A percentile compares a stretch with the other conserved stretches of the same genome.
Evolutionary conservation across 2,797 vertebrate species (phyloP).

Genomic region (Menidia menidia): DNA sequence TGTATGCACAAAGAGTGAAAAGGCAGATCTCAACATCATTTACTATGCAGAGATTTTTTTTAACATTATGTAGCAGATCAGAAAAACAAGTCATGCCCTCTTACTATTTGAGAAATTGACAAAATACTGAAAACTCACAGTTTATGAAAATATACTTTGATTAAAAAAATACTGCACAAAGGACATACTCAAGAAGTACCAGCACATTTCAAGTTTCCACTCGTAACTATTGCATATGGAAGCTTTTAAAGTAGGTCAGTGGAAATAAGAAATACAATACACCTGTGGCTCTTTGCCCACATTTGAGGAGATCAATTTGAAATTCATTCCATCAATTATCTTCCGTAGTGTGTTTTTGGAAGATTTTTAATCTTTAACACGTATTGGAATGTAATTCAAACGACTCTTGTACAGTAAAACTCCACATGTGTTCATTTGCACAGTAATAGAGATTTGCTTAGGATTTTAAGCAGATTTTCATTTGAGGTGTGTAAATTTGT

Average conservation of each 20-base stretch:
- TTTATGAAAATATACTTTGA: background rate
- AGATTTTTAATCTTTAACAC: slow-evolving; percentile 28
- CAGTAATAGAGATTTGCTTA: background rate
- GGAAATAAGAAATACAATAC: slow-evolving; percentile 41
- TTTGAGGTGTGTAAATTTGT: slow-evolving; percentile 24
- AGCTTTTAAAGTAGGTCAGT: slow-evolving; percentile 53
- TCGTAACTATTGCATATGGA: slow-evolving; percentile 2
- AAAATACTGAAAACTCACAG: background rate
- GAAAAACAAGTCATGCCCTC: background rate
- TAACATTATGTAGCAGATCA: background rate
- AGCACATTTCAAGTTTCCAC: background rate
- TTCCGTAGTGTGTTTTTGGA: slow-evolving; percentile 18
- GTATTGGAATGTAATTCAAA: slow-evolving; percentile 22
- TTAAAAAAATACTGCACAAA: background rate
- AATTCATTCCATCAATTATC: slow-evolving; percentile 51
- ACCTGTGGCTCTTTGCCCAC: slow-evolving; percentile 51
- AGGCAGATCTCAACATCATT: no score
- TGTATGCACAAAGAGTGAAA: no score
- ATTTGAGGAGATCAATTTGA: slow-evolving; percentile 48
- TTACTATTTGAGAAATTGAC: background rate
- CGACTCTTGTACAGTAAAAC: slow-evolving; percentile 18
- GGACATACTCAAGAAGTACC: background rate
- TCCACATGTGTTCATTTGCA: slow-evolving; percentile 5
- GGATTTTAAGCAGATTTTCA: background rate
- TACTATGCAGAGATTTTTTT: no score